Evolutionary conservation across 1,140 invertebrate genomes (phyloP), one percentile per base, ranked within the genome.

Genomic region (Yoshiicerus persimilis): DNA sequence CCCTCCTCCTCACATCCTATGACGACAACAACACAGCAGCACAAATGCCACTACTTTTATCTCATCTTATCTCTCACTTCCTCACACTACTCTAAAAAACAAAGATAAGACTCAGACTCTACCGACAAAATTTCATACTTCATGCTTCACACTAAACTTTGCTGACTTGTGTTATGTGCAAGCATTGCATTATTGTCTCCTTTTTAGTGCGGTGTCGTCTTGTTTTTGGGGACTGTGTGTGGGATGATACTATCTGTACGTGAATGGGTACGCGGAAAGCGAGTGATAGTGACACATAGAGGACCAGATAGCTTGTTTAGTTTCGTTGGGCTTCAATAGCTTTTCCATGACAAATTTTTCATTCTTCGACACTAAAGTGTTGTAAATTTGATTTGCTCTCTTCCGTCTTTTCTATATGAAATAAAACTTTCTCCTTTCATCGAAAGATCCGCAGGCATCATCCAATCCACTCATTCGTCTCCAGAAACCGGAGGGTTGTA

Each of bases 291-390:
- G 25, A 13, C 66, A 70, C 66, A 32, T 13, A 32, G 66, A 30
- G 10, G 13, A 70, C 2, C n/a, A 56, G 47, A 56, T 56, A 56
- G n/a, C 47, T 56, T 56, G 47, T n/a, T n/a, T 56, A n/a, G 13
- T 56, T 56, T 56, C 47, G 16, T 56, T 56, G 16, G 16, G 20
- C 47, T 56, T 13, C 66, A 70, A 70, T 30, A 11, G 9, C 27
- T 70, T 27, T 80, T 20, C 20, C 75, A 36, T 38, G 30, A 80
- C 75, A 80, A 80, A 80, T 80, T 80, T 80, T 80, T 80, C 75
- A 80, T 80, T 80, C 75, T 80, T 80, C 75, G 75, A 80, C 34
- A 80, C 34, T 38, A 38, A 80, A 80, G 75, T 80, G 70, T 77
- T 77, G 75, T 32, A 80, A 80, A 80, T 80, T 80, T 34, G 75